Base-by-base conservation (phyloP, 1,140 invertebrate species). In the Berghia stephanieae region DNA sequence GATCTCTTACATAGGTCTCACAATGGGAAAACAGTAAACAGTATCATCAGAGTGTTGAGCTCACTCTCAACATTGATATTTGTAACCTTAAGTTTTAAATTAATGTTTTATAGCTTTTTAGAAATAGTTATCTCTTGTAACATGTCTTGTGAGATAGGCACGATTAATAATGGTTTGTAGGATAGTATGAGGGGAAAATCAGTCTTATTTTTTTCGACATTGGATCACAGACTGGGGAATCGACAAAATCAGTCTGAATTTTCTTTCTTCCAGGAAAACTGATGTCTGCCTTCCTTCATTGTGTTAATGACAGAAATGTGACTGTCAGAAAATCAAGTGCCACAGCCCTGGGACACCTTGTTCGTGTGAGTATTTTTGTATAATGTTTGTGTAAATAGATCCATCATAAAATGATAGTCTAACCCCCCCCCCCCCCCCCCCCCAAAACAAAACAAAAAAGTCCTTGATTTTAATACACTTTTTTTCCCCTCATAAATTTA, bases 291-390 rank as follows among this genome's bases (percentile, higher is more conserved):
- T 91, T 97, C 63, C 89, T 96, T 31, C 93, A 93, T 83, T 95
- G 95, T 21, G 90, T 97, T 42, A 93, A 93, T 63, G 96, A 98
- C 90, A 92, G 95, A 70, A 98, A 96, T 86, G 88, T 92, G 1
- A 92, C 93, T 0, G 92, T 98, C 3, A 91, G 95, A 76, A 96
- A 96, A 89, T 93, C 94, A 79, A 95, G 94, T 86, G 94, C 95
- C 0, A 91, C 92, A 67, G 93, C 94, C 21, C 93, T 98, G 70
- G 96, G 96, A 0, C 93, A 97, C 84, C 89, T 98, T n/a, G 93
- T 96, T 13, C 90, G 86, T 82, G 88, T 89, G 78, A 60, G 76
- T 66, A 44, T 27, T 31, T 13, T 57, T 6, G 1, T 57, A 8
- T 57, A 5, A 21, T 60, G 55, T 21, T n/a, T 6, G 55, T 60